These are phyloP conservation scores for Nanorana parkeri DNA, from an alignment of 2,113 vertebrate species.

Conservation along the genomic window DNA sequence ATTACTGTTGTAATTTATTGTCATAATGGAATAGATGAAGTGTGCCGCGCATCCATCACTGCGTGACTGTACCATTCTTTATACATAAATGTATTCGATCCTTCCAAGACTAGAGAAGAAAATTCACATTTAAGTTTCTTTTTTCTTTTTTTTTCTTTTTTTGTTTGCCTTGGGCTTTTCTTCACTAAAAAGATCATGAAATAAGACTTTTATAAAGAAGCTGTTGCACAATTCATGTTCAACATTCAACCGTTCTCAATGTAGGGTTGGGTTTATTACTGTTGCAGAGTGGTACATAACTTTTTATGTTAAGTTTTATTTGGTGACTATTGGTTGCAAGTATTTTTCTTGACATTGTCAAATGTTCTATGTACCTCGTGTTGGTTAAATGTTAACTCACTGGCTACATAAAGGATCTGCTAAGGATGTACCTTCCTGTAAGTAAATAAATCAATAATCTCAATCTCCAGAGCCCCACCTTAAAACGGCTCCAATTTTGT, in stretches of 20 bases:
- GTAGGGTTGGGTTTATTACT: neutral
- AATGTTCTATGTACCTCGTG: too few species aligned
- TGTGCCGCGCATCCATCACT: conserved; percentile 28
- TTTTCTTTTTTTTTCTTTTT: too few species aligned
- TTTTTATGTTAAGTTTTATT: neutral
- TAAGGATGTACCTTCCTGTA: too few species aligned
- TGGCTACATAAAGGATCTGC: too few species aligned
- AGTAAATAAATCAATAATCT: too few species aligned
- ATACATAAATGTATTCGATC: conserved; percentile 18
- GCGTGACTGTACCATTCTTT: conserved; percentile 1
- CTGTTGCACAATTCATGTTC: neutral
- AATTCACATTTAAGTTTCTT: conserved; percentile 27
- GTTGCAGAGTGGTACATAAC: neutral
- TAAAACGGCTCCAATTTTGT: too few species aligned
- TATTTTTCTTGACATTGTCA: too few species aligned
- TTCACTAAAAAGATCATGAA: conserved; percentile 21
- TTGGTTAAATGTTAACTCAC: too few species aligned
- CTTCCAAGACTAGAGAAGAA: neutral
- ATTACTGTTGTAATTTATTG: conserved; percentile 49
- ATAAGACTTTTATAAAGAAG: conserved; percentile 23
- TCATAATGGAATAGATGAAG: conserved; percentile 46
- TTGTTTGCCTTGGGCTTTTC: conserved; percentile 22
- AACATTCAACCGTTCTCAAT: neutral
- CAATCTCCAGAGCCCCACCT: too few species aligned
- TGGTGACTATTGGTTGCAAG: neutral